Evolutionary conservation across 2,797 vertebrate genomes (phyloP).

Genomic region (Orientallactaga sibirica): DNA sequence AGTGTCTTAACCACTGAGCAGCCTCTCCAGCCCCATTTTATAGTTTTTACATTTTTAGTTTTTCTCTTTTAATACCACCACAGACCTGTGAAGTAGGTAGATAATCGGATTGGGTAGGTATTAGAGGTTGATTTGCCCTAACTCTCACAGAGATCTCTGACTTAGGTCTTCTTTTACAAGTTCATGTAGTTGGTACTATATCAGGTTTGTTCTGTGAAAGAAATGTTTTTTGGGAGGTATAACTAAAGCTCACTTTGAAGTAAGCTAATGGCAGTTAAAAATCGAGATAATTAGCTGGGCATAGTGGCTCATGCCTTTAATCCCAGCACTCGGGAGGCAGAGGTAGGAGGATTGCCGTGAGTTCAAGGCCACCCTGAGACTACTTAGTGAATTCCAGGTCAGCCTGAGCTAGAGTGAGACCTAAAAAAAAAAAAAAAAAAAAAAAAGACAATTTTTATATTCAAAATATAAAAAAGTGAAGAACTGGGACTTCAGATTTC

Average conservation of each 20-base stretch:
- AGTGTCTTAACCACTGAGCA: too few species aligned
- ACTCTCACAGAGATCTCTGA: not conserved
- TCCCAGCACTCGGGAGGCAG: too few species aligned
- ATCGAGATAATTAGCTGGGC: not conserved
- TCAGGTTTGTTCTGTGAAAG: slow-evolving; percentile 20
- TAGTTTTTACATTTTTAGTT: slow-evolving; percentile 1
- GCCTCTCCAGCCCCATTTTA: not conserved
- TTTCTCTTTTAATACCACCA: slow-evolving; percentile 35
- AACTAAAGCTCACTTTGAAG: slow-evolving; percentile 31
- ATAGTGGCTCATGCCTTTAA: too few species aligned
- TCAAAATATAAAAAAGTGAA: slow-evolving; percentile 38
- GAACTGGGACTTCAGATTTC: slow-evolving; percentile 20
- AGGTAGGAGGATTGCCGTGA: too few species aligned
- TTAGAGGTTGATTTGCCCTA: slow-evolving; percentile 14
- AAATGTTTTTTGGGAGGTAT: not conserved
- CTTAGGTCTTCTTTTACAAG: slow-evolving; percentile 15
- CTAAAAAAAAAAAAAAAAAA: too few species aligned
- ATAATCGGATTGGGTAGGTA: not conserved
- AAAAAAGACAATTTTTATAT: slow-evolving; percentile 27
- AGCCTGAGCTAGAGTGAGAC: too few species aligned
- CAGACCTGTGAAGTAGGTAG: not conserved
- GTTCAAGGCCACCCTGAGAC: too few species aligned
- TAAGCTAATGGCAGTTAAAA: slow-evolving; percentile 28
- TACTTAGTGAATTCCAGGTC: too few species aligned
- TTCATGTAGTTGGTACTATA: not conserved